Base-by-base conservation (phyloP, 1,140 invertebrate genomes). In the Zaprionus lachaisei region DNA sequence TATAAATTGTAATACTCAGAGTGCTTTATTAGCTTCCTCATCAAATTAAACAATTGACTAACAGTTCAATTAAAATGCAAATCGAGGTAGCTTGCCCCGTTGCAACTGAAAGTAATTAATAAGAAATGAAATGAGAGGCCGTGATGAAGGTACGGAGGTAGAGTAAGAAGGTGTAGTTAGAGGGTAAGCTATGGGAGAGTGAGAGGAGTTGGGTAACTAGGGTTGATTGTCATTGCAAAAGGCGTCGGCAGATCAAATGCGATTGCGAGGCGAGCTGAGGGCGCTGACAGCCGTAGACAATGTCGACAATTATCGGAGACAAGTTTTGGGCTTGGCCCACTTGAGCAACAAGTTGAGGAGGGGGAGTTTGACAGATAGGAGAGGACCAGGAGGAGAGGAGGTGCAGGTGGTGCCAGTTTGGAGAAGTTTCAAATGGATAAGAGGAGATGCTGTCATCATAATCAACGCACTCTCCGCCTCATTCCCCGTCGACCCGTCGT, bases 191-290 rank as follows among this genome's bases (percentile, higher is more conserved):
- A n/a, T 15, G 5, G 44, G 47, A 12, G 34, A 24, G 62, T 37
- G 31, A 49, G 20, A 31, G 34, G 62, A 54, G 31, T 47, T 47
- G 41, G 49, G 62, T 34, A 64, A 56, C 49, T 56, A 44, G 67
- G 63, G 49, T 54, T 26, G 73, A 55, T 70, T 74, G 58, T 74
- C 66, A 74, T 63, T 74, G 72, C 72, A 57, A 69, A 62, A 62
- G 62, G 79, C 79, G 85, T 84, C 84, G 83, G 84, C 84, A 90
- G 89, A 90, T 90, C 85, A 89, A 77, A 77, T 84, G 79, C 81
- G 67, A 83, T 56, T 41, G 34, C 58, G 47, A 20, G 47, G 24
- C 63, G 47, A 4, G 47, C 20, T 22, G 47, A 51, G 47, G 20
- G 64, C 72, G 71, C 71, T 81, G 78, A 89, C 72, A 87, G 77